phyloP scores from a whole-genome alignment of 2,797 vertebrate genomes.

The Cyclura pinguis region DNA sequence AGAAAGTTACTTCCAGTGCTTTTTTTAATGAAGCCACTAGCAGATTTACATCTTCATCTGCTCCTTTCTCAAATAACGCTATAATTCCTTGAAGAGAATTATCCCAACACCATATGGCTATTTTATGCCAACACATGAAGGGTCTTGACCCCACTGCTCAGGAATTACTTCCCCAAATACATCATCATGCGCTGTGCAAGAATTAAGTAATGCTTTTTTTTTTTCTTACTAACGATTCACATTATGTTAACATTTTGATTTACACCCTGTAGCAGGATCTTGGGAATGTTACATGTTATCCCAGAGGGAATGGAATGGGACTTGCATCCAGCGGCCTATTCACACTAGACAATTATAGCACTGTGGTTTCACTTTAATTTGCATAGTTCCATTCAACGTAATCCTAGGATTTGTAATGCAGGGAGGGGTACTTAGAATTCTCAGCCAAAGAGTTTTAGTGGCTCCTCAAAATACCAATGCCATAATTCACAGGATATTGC shows the following conservation, averaged over 20 bases:
- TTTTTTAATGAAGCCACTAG: background rate
- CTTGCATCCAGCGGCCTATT: background rate
- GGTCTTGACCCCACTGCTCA: background rate
- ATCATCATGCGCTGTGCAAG: background rate
- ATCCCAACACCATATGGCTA: background rate
- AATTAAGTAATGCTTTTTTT: background rate
- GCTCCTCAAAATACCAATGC: too few relatives aligned
- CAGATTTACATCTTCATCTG: background rate
- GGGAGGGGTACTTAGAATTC: too few relatives aligned
- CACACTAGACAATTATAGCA: too few relatives aligned
- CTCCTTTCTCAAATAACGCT: background rate
- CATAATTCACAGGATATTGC: too few relatives aligned
- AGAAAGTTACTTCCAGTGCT: background rate
- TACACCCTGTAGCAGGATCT: background rate
- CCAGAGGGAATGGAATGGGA: background rate
- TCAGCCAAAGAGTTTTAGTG: too few relatives aligned
- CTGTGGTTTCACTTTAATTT: too few relatives aligned
- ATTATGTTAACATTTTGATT: too few relatives aligned
- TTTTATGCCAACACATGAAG: background rate
- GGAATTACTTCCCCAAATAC: constrained; percentile 1
- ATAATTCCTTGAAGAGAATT: background rate
- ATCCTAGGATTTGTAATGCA: too few relatives aligned
- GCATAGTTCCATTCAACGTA: too few relatives aligned
- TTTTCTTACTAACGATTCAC: background rate
- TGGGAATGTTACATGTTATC: background rate